Conservation (phyloP, 2,888 invertebrate genomes). For the Synergus umbraculus region DNA sequence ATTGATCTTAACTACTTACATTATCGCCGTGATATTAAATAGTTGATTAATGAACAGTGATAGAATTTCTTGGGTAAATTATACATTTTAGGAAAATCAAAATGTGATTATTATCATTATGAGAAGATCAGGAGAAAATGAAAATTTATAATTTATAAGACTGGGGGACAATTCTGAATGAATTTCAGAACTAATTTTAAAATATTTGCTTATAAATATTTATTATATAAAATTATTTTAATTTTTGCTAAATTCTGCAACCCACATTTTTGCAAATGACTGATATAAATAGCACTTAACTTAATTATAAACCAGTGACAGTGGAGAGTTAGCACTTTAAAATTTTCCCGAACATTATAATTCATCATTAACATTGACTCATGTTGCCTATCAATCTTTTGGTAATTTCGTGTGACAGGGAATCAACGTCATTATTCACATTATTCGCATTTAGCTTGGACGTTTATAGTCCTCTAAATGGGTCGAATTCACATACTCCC, state of each 20-base stretch:
- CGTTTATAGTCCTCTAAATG: constrained; percentile 39
- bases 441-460: constrained; percentile 29
- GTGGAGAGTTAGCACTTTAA: not conserved
- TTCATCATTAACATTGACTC: constrained; percentile 28
- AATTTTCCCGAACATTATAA: constrained; percentile 20
- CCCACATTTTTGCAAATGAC: not conserved
- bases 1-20: not conserved
- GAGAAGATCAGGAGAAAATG: not conserved
- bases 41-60: no score
- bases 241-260: no score
- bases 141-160: not conserved
- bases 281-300: not conserved
- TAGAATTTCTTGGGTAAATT: no score
- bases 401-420: constrained; percentile 31
- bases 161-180: not conserved
- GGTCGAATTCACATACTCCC: constrained; percentile 30
- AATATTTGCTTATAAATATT: not conserved
- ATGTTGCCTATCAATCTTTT: constrained; percentile 29
- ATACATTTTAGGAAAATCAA: no score
- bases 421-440: constrained; percentile 41
- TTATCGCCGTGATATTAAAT: not conserved
- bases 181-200: not conserved
- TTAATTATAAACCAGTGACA: not conserved
- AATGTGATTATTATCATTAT: not conserved
- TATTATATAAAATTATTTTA: not conserved